Evolutionary conservation across 1,140 invertebrate species (phyloP).

Genomic region (Atopsyche davidsoni): DNA sequence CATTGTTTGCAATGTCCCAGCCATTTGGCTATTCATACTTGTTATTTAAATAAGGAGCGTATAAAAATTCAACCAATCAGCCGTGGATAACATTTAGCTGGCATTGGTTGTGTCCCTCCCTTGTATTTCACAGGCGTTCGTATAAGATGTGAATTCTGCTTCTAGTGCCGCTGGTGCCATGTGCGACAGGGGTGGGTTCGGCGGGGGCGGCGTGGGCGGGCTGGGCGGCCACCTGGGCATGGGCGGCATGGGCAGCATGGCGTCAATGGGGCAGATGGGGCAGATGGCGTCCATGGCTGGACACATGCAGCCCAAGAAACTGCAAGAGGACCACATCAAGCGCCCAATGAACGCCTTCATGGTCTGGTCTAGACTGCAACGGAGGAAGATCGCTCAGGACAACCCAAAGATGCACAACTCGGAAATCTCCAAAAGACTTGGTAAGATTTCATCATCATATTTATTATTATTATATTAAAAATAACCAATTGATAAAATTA

Average conservation of each 20-base stretch:
- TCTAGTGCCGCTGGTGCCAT: slow-evolving; percentile 50
- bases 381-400: slow-evolving; percentile 90
- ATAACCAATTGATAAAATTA: too few species aligned
- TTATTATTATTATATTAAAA: slow-evolving; percentile 6
- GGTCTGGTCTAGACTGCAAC: slow-evolving; percentile 81
- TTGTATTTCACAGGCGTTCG: too few species aligned
- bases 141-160: too few species aligned
- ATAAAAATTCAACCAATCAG: too few species aligned
- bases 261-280: slow-evolving; percentile 42
- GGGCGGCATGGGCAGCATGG: slow-evolving; percentile 35
- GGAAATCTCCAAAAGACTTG: slow-evolving; percentile 91
- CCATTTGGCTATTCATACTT: too few species aligned
- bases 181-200: slow-evolving; percentile 40
- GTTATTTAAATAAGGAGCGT: too few species aligned
- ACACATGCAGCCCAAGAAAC: slow-evolving; percentile 55
- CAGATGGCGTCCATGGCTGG: slow-evolving; percentile 42
- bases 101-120: background rate
- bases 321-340: slow-evolving; percentile 68
- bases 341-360: slow-evolving; percentile 86
- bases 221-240: slow-evolving; percentile 12
- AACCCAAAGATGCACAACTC: slow-evolving; percentile 99
- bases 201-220: slow-evolving; percentile 36
- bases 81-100: too few species aligned
- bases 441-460: slow-evolving; percentile 58
- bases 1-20: too few species aligned